Evolutionary conservation across 1,140 invertebrate species (phyloP).

Genomic region (Cotesia chilonis): DNA sequence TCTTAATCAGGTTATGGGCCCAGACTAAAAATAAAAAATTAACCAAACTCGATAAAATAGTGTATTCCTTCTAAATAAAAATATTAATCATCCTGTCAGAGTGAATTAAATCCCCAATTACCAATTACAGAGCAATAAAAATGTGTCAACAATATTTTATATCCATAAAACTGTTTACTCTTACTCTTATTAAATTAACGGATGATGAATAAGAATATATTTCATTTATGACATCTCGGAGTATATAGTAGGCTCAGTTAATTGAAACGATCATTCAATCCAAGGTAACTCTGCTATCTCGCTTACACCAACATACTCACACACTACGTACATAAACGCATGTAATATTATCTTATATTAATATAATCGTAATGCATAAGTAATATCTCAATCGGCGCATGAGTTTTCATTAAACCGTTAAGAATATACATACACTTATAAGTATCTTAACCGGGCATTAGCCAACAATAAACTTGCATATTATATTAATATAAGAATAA

Average conservation of each 20-base stretch:
- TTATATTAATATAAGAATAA: conserved; percentile 7
- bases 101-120: too few species aligned
- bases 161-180: too few species aligned
- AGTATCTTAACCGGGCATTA: conserved; percentile 19
- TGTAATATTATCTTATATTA: too few species aligned
- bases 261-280: conserved; percentile 33
- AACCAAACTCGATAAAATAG: too few species aligned
- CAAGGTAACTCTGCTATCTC: not conserved
- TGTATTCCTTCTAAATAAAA: too few species aligned
- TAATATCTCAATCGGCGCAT: conserved; percentile 31
- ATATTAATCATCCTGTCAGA: too few species aligned
- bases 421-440: not conserved
- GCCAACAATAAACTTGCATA: conserved; percentile 32
- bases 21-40: too few species aligned
- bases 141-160: too few species aligned
- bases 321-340: not conserved
- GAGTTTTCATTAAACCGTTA: conserved; percentile 24
- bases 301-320: not conserved
- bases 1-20: too few species aligned
- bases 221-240: conserved; percentile 18
- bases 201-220: conserved; percentile 19
- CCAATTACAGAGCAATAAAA: too few species aligned
- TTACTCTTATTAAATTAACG: not conserved
- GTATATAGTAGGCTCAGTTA: conserved; percentile 1
- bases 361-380: too few species aligned